Base-by-base conservation (phyloP, 2,888 invertebrate species). In the Dinocampus coccinellae region DNA sequence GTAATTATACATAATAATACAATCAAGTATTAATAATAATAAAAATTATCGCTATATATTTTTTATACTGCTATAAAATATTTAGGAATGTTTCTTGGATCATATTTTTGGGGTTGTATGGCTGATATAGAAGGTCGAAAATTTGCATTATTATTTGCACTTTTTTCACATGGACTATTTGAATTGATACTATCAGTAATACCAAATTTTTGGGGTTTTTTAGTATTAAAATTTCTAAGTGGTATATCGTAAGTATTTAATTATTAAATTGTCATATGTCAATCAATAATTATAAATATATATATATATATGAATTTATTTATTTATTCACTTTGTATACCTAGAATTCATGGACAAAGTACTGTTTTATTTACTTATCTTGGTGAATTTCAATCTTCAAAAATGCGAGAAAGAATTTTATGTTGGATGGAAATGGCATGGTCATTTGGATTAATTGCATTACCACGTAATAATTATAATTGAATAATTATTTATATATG, bases 381-480 rank as follows among this genome's bases (percentile, higher is more conserved):
- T 79, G 94, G 94, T 72, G 94, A 94, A 88, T 94, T 94, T 88
- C 94, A 94, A 82, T 92, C 92, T 24, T 92, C 92, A 62, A 92
- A 92, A 85, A 92, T 92, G 87, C 90, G 94, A 83, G 93, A 94
- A 84, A 93, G 92, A 80, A 93, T 94, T 83, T 90, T 94, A 70
- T 93, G 94, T 86, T 93, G 94, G 93, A 93, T 94, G 93, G 94
- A 94, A 89, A 89, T 94, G 88, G 94, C 94, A 87, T 94, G 94
- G 94, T 93, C 93, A 22, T 85, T 93, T 60, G 94, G 94, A 73
- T 92, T 94, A 70, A 93, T 94, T 76, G 83, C 91, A 74, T 87
- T 94, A 69, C 93, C 94, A 83, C 89, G 94, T 94, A 88, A 89
- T 76, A 73, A 47, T n/a, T 20, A 61, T 29, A 29, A n/a, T n/a